Base-by-base conservation (phyloP, 2,888 invertebrate species). In the Ormyrus rosae region DNA sequence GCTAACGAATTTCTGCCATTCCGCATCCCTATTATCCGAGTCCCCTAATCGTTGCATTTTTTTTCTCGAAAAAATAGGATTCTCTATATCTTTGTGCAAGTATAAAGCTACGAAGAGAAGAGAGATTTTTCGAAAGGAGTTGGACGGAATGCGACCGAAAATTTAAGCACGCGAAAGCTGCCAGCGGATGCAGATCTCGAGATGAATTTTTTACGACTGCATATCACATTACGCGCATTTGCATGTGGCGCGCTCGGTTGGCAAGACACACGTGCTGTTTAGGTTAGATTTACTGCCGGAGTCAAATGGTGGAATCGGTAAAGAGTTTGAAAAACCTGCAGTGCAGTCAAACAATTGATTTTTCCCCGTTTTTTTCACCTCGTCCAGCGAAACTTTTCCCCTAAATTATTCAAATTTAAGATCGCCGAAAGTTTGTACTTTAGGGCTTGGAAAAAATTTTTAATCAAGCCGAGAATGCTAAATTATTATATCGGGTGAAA, bases 221-320 rank as follows among this genome's bases (percentile, higher is more conserved):
- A 70, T 45, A 63, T 67, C 56, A 50, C 34, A 34, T 34, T 34
- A 34, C 34, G 34, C 34, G 0, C 55, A 46, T 50, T 34, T 34
- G 11, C n/a, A 50, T 6, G 65, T 55, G 63, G n/a, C 10, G n/a
- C 50, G 13, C 56, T 34, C 34, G 19, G 51, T 10, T 2, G 65
- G 58, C 19, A 19, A 34, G n/a, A 53, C 34, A 48, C 69, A 69
- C 64, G 69, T 69, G 76, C 56, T 55, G 76, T 19, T 9, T 48
- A 63, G 74, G 74, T 74, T 65, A 74, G 58, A n/a, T 76, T 45
- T 19, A 76, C 75, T 56, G 46, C 55, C 50, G 19, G 76, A 69
- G 68, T 61, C 53, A 69, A 50, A 60, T 48, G 13, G 8, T 10
- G 10, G 50, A 50, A 68, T 68, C 65, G 13, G 3, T 50, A 13